These are phyloP conservation scores for Nothura maculosa DNA, from an alignment of 2,797 vertebrate species.

Conservation along the genomic window DNA sequence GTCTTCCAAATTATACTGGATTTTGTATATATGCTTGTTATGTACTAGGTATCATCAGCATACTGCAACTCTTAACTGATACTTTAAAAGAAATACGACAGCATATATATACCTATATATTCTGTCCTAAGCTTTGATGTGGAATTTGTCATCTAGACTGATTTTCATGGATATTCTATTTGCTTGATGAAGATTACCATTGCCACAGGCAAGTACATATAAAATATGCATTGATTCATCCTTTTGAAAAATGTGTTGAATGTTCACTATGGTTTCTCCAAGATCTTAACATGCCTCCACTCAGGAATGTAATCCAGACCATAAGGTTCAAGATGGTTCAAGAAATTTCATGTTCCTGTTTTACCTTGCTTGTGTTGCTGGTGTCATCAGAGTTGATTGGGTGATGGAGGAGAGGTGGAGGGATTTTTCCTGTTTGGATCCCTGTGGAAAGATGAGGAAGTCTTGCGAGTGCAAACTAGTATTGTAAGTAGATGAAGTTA, in stretches of 20 bases:
- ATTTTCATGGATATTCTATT: slow-evolving; percentile 31
- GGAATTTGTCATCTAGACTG: slow-evolving; percentile 52
- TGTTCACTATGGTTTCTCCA: background rate
- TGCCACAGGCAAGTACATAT: background rate
- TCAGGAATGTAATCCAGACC: background rate
- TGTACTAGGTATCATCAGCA: background rate
- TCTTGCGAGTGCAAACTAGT: background rate
- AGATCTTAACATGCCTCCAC: background rate
- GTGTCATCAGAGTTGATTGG: background rate
- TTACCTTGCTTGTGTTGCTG: background rate
- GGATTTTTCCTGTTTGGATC: background rate
- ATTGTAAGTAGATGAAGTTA: background rate
- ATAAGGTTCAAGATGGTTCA: background rate
- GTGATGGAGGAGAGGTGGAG: background rate
- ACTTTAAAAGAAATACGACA: background rate
- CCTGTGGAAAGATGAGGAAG: background rate
- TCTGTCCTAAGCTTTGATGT: slow-evolving; percentile 11
- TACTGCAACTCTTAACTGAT: background rate
- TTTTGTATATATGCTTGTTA: too few species aligned
- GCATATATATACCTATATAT: background rate
- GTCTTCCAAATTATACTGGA: background rate
- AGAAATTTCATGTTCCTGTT: background rate
- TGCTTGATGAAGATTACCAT: background rate
- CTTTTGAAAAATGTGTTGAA: slow-evolving; percentile 13
- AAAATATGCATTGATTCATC: slow-evolving; percentile 1